These are phyloP conservation scores for Mustela nigripes DNA, from an alignment of 2,113 vertebrate species.

Conservation along the genomic window DNA sequence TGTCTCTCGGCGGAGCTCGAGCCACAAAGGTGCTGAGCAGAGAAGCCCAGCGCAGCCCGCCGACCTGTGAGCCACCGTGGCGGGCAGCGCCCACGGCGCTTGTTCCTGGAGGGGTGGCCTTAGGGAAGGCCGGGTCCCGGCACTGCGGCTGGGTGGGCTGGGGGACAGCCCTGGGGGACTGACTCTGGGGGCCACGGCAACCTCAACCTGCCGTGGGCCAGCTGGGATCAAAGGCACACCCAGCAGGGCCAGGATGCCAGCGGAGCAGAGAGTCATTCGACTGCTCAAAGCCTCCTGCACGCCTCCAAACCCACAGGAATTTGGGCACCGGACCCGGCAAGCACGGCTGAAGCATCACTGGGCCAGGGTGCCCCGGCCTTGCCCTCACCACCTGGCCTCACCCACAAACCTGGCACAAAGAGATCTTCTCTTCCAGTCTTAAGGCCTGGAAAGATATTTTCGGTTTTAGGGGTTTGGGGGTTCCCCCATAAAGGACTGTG, in stretches of 20 bases:
- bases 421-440: accelerated
- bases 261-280: neutral
- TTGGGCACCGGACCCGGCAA: neutral
- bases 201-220: neutral
- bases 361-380: neutral
- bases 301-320: slow-evolving; percentile 52
- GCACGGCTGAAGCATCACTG: neutral
- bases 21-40: neutral
- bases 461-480: neutral
- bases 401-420: accelerated
- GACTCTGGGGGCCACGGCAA: neutral
- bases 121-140: neutral
- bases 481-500: neutral
- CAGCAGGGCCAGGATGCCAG: accelerated
- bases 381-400: neutral
- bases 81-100: accelerated
- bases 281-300: neutral
- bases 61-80: neutral
- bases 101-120: accelerated
- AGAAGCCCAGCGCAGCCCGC: accelerated
- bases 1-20: neutral
- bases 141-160: accelerated
- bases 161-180: neutral
- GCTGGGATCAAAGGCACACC: neutral
- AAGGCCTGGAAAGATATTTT: neutral